These are phyloP conservation scores for Oasisia sp. DNA, from an alignment of 2,888 invertebrate genomes.

Conservation along the genomic window DNA sequence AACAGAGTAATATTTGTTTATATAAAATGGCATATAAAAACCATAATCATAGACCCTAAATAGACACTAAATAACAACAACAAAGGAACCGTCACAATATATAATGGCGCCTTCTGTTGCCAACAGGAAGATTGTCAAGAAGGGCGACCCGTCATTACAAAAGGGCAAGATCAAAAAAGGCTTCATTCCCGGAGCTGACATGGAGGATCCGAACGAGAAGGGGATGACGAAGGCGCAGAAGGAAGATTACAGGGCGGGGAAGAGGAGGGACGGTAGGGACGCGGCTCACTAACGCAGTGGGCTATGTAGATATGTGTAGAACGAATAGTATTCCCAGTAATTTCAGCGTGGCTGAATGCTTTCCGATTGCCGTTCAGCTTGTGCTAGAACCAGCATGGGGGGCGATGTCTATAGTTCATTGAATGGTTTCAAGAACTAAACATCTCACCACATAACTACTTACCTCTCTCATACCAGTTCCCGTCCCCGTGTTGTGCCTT, in stretches of 20 bases:
- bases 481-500: neutral
- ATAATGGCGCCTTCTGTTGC: neutral
- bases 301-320: neutral
- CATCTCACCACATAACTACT: too few species aligned
- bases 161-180: slow-evolving; percentile 37
- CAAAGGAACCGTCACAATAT: too few species aligned
- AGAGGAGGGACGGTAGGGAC: slow-evolving; percentile 36
- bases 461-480: too few species aligned
- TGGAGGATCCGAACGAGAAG: slow-evolving; percentile 39
- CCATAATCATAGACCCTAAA: too few species aligned
- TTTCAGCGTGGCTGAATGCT: neutral
- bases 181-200: slow-evolving; percentile 27
- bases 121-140: slow-evolving; percentile 27
- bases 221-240: slow-evolving; percentile 40
- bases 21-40: too few species aligned
- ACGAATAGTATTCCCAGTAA: neutral
- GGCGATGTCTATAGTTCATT: too few species aligned
- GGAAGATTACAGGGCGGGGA: slow-evolving; percentile 41
- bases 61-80: too few species aligned
- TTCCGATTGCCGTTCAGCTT: neutral
- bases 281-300: neutral
- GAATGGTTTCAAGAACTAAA: too few species aligned
- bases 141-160: slow-evolving; percentile 20
- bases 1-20: too few species aligned
- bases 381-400: neutral